Base-by-base conservation (phyloP, 2,888 invertebrate species). In the Sicus ferrugineus region DNA sequence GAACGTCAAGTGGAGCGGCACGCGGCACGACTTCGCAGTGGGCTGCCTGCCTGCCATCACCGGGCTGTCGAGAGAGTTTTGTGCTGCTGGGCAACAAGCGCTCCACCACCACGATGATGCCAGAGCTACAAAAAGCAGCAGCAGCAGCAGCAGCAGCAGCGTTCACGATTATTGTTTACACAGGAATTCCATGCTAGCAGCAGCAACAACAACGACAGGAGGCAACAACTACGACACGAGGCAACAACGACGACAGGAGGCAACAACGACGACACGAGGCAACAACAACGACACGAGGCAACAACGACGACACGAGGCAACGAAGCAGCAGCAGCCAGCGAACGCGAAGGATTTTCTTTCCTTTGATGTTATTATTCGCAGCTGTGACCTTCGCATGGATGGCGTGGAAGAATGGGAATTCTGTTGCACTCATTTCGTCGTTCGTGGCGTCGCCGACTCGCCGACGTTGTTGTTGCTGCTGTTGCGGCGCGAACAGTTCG, bases 11-110 rank as follows among this genome's bases (percentile, higher is more conserved):
- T 0, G 31, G 52, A 14, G n/a, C 38, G 42, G 23, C 11, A 21
- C 50, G 70, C 62, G 65, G 52, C 65, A 68, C 63, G 65, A 56
- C 67, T 52, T 69, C 66, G 56, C 52, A 69, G 42, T 38, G 30
- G 14, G 26, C 14, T 16, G 9, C 28, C 48, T 23, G 11, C 48
- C n/a, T n/a, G n/a, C n/a, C n/a, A n/a, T n/a, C n/a, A n/a, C 28
- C 54, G 23, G 34, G 48, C 58, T 66, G 42, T 31, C 66, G 69
- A 67, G 66, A 65, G 68, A 69, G 65, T 64, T 70, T 73, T 70
- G 71, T 48, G 34, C 59, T 48, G 73, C 65, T 70, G 70, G 72
- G 70, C 72, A 73, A 70, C 73, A 74, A 73, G 71, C 72, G 63
- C 70, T 65, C 28, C n/a, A n/a, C 56, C 50, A 28, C n/a, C 16